A percentile compares a stretch with the other conserved stretches of the same genome.
Conservation (phyloP, 2,797 vertebrate species). For the Acridotheres tristis region DNA sequence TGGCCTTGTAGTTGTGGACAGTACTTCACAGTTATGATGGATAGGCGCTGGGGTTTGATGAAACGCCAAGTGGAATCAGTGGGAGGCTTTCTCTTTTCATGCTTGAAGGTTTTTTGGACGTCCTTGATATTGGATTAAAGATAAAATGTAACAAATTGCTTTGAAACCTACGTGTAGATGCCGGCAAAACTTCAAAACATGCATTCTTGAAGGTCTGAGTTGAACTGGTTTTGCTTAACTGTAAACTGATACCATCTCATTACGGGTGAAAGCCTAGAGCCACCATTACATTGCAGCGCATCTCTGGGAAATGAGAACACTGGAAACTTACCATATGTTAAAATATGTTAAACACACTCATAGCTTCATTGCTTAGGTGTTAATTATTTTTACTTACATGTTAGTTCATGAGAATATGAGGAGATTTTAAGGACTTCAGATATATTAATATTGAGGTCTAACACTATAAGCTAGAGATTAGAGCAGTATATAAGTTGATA, state of each 20-base stretch:
- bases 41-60: not conserved
- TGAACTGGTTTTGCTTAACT: not conserved
- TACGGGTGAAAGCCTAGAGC: not conserved
- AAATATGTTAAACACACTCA: not conserved
- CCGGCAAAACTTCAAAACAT: not conserved
- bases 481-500: not conserved
- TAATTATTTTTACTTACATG: not conserved
- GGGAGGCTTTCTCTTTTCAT: not conserved
- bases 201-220: not conserved
- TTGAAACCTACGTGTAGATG: not conserved
- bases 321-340: not conserved
- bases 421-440: not conserved
- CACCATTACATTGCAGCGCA: not conserved
- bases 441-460: not conserved
- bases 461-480: not conserved
- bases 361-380: not conserved
- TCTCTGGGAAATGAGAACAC: not conserved
- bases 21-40: not conserved
- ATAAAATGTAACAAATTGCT: not conserved
- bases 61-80: not conserved
- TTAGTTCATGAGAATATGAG: not conserved
- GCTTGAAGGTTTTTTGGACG: not conserved
- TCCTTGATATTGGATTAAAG: not conserved
- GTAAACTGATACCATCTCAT: not conserved
- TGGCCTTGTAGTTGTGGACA: not conserved